Evolutionary conservation across 2,888 invertebrate genomes (phyloP), one percentile per base, ranked within the genome.

Genomic region (Brachyptera risi): DNA sequence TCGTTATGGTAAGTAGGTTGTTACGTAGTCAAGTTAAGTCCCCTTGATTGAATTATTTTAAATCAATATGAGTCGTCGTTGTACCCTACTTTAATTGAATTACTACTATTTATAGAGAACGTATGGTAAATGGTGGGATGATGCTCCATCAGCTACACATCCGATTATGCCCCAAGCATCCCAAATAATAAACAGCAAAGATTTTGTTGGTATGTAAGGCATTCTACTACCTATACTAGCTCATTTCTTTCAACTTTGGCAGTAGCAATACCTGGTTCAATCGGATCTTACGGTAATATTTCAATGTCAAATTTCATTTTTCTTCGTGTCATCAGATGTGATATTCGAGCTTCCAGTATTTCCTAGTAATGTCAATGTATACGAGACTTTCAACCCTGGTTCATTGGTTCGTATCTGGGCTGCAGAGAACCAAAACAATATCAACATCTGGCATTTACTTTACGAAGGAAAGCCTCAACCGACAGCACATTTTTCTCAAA

Each of bases 331-430:
- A 38, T 3, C 66, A 85, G 86, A 85, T 78, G 79, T 83, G 69
- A 83, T 80, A 68, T 90, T 86, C 75, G 82, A 84, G 70, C 78
- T 77, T 65, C 78, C 82, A 54, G 88, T 90, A 1, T 83, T 83
- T 70, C 89, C 89, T 4, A 74, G 83, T 51, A 80, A 84, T 68
- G 81, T 93, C 59, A 83, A 83, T 1, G 80, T 93, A 63, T 93
- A 87, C 73, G 92, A 93, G 76, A 91, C 90, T 0, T 92, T 88
- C 69, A 91, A 92, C 74, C 92, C 92, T 0, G 92, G 92, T 23
- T 88, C 90, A 1, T 80, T 92, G 35, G 84, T 92, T 17, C 81
- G 89, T 65, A 86, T 92, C 63, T 92, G 90, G 89, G 90, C 88
- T 0, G 76, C 79, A 66, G 73, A 72, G 19, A 4, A 2, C 3